Conservation (phyloP, 2,888 invertebrate species). For the Drosophila dives region DNA sequence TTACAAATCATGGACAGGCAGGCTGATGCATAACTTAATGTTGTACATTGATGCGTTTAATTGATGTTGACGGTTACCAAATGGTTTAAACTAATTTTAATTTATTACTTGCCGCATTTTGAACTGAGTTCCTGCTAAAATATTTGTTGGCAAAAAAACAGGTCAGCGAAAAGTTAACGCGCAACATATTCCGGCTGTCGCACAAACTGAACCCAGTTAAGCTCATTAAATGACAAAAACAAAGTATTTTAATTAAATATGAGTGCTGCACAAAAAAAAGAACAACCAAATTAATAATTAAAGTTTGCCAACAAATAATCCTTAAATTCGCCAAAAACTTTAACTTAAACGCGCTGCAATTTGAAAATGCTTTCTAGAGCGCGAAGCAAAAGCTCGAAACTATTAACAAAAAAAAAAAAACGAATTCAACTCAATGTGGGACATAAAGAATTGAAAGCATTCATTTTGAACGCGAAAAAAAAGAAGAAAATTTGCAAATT, state of each 20-base stretch:
- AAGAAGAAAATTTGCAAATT: slow-evolving; percentile 60
- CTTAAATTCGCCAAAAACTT: slow-evolving; percentile 29
- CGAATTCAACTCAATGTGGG: slow-evolving; percentile 27
- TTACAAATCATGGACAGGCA: slow-evolving; percentile 21
- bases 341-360: slow-evolving; percentile 19
- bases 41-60: slow-evolving; percentile 45
- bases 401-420: background rate
- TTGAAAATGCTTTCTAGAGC: slow-evolving; percentile 28
- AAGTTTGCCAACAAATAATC: slow-evolving; percentile 23
- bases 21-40: slow-evolving; percentile 49
- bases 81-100: slow-evolving; percentile 37
- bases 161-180: slow-evolving; percentile 1
- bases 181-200: slow-evolving; percentile 44
- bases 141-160: slow-evolving; percentile 2
- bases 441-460: slow-evolving; percentile 52
- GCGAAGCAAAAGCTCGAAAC: slow-evolving; percentile 2
- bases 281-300: slow-evolving; percentile 1
- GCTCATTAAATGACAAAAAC: slow-evolving; percentile 54
- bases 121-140: background rate
- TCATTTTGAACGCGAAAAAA: slow-evolving; percentile 33
- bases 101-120: slow-evolving; percentile 30
- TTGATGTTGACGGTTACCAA: slow-evolving; percentile 43
- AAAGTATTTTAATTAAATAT: slow-evolving; percentile 62
- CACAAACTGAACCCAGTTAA: slow-evolving; percentile 56
- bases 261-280: slow-evolving; percentile 1